Base-by-base conservation (phyloP, 2,113 vertebrate species). In the Siniperca knerii region DNA sequence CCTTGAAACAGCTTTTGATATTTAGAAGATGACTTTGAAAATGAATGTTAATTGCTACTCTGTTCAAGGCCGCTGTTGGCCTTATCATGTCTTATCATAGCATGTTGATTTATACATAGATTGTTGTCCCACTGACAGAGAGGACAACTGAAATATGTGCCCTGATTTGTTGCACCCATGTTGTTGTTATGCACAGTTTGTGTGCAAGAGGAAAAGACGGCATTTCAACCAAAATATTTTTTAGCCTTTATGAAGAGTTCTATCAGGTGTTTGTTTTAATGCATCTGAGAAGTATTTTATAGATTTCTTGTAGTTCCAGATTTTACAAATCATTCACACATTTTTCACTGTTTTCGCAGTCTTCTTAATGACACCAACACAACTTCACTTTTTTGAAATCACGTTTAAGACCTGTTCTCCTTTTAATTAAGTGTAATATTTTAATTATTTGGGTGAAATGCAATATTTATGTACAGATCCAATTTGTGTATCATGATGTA, bases 401-500 rank as follows among this genome's bases (percentile, higher is more conserved):
- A 60, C n/a, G 1, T 89, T 81, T 66, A 69, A 83, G 8, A 52
- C 25, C 46, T 73, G 66, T 90, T 88, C 89, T 60, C 25, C 50
- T 78, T 85, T 79, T 18, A 88, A 82, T 62, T 66, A 73, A 21
- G 42, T 90, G 79, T 91, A 84, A 70, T 83, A 76, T 91, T 93
- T 92, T 89, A 86, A 90, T 88, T 86, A 50, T 93, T 92, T 91
- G 90, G 87, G 90, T 95, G 90, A 93, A 92, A 89, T 94, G 92
- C 85, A 90, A 92, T 90, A 92, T 93, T 92, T 95, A 94, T 95
- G 95, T 95, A 95, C 93, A 96, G 92, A 94, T 93, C 87, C 78
- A 92, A 90, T 95, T 94, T 91, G 84, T 94, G 93, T 94, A 92
- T 93, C 79, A 85, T 91, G 86, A 44, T 93, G 89, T 95, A 93